phyloP scores from a whole-genome alignment of 1,140 invertebrate genomes.

The Gryon sp. region DNA sequence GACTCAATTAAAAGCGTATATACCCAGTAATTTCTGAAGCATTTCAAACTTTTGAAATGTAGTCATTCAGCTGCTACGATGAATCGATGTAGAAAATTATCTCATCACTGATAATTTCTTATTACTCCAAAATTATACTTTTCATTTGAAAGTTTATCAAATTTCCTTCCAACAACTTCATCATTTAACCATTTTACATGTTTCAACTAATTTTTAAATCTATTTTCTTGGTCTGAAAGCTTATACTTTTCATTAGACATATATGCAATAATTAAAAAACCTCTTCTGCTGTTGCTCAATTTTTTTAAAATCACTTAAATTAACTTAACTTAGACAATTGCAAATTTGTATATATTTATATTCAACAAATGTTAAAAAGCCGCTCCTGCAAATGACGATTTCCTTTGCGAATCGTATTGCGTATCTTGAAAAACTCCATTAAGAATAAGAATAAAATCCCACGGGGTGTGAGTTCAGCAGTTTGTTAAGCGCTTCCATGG shows the following conservation, averaged over 20 bases:
- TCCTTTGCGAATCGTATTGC: constrained; percentile 68
- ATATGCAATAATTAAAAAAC: no score
- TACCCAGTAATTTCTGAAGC: constrained; percentile 4
- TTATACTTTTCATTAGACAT: no score
- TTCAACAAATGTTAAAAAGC: no score
- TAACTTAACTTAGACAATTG: no score
- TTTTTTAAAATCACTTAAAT: no score
- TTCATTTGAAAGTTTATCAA: no score
- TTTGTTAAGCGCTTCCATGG: constrained; percentile 73
- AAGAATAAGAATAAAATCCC: constrained; percentile 76
- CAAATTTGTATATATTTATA: no score
- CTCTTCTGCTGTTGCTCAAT: no score
- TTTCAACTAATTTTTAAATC: constrained; percentile 32
- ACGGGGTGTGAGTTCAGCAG: constrained; percentile 76
- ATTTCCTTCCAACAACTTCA: not conserved
- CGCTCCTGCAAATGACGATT: constrained; percentile 53
- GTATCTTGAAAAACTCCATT: constrained; percentile 74
- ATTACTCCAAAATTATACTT: no score
- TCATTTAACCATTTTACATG: constrained; percentile 32
- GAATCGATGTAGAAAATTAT: not conserved
- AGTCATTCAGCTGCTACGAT: constrained; percentile 4
- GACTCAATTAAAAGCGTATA: constrained; percentile 10
- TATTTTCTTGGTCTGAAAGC: no score
- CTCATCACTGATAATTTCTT: not conserved
- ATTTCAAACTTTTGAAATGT: constrained; percentile 10